Conservation (phyloP, 2,797 vertebrate species). For the Garrulus glandarius region DNA sequence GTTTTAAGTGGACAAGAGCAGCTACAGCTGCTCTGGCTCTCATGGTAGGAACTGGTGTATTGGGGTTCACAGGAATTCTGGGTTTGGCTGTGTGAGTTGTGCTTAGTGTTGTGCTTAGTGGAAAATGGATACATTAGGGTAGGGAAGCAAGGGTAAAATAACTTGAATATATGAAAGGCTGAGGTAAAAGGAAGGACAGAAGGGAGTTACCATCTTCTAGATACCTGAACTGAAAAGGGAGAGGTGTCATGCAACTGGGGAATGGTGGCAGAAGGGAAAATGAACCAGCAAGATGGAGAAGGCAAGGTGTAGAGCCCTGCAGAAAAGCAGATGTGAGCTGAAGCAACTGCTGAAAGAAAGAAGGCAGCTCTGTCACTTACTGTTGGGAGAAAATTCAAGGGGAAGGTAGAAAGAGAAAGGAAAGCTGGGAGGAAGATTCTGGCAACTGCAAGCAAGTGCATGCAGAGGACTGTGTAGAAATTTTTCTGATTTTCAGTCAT, state of each 20-base stretch:
- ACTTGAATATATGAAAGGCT: neutral
- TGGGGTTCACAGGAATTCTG: neutral
- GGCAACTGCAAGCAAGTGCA: neutral
- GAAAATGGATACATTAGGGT: neutral
- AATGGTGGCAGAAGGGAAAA: neutral
- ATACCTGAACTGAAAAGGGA: neutral
- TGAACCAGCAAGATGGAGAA: neutral
- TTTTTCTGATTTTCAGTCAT: neutral
- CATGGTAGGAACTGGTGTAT: neutral
- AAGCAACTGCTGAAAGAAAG: neutral
- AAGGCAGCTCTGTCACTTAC: neutral
- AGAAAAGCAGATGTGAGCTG: neutral
- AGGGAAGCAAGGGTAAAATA: neutral
- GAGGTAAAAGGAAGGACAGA: neutral
- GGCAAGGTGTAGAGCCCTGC: neutral
- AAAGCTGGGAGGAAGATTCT: neutral
- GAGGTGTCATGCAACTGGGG: neutral
- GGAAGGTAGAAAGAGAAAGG: neutral
- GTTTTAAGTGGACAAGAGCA: neutral
- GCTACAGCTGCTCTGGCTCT: neutral
- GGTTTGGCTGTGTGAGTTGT: neutral
- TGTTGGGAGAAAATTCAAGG: neutral
- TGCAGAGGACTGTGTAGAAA: neutral
- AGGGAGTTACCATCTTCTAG: neutral
- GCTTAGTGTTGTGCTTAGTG: neutral